These are phyloP conservation scores for Daphoenositta chrysoptera DNA, from an alignment of 2,113 vertebrate genomes.

Conservation along the genomic window DNA sequence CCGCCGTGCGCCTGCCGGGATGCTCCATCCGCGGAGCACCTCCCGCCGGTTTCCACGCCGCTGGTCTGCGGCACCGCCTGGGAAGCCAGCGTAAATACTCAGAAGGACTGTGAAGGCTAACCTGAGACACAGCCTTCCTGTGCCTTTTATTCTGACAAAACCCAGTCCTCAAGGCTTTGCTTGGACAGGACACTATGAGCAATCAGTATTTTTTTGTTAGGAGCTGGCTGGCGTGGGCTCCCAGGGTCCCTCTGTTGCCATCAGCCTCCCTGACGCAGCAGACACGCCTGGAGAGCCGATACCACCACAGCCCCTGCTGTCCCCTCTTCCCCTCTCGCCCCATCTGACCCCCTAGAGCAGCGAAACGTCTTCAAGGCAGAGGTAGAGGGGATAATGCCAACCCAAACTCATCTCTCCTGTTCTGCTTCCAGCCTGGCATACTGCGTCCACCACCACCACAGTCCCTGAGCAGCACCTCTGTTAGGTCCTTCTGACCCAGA, in stretches of 20 bases:
- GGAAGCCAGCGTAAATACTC: background rate
- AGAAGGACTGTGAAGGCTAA: background rate
- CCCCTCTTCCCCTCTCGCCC: background rate
- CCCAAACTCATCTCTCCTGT: background rate
- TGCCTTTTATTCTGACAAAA: background rate
- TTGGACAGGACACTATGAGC: background rate
- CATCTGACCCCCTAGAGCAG: background rate
- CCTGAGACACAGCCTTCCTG: background rate
- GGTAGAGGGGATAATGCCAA: background rate
- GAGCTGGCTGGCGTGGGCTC: background rate
- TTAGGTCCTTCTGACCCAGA: background rate
- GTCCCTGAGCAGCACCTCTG: background rate
- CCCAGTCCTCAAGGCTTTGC: background rate
- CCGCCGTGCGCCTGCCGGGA: background rate
- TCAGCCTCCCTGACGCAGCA: background rate
- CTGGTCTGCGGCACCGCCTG: background rate
- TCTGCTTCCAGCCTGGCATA: background rate
- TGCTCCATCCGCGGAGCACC: background rate
- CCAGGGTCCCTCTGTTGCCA: background rate
- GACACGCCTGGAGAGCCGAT: background rate
- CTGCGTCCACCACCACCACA: rapidly evolving
- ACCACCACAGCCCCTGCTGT: rapidly evolving
- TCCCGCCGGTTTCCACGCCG: background rate
- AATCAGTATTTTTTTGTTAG: background rate
- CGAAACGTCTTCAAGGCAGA: background rate